A percentile compares a stretch with the other conserved stretches of the same genome.
Conservation (phyloP, 2,888 invertebrate genomes). For the Agrochola litura region DNA sequence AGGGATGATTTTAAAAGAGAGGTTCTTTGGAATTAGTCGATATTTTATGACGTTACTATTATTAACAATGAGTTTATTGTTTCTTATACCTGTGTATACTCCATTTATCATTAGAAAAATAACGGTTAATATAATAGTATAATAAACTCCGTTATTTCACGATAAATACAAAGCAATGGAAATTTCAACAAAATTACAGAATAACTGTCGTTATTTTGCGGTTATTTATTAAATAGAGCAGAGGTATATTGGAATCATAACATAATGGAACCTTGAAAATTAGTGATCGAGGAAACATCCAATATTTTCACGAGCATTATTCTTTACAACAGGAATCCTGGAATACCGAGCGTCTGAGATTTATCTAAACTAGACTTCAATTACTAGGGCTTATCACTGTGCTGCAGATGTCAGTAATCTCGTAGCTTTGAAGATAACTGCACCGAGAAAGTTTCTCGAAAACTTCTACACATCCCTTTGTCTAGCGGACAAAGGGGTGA, state of each 20-base stretch:
- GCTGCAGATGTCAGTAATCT: background rate
- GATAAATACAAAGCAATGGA: no score
- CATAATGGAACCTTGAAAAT: background rate
- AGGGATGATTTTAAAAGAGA: slow-evolving; percentile 9
- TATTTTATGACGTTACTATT: background rate
- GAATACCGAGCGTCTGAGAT: background rate
- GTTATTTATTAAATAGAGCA: no score
- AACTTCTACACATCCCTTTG: background rate
- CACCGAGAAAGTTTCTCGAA: background rate
- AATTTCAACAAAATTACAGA: no score
- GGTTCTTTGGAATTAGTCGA: background rate
- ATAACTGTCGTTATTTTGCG: no score
- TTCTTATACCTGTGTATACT: no score
- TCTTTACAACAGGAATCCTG: background rate
- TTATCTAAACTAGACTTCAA: background rate
- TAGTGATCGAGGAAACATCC: background rate
- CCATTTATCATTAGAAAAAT: no score
- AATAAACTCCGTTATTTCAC: no score
- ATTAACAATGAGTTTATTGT: no score
- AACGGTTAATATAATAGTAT: no score
- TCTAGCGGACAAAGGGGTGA: background rate
- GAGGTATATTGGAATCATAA: background rate
- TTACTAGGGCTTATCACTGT: background rate
- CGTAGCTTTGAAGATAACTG: slow-evolving; percentile 20
- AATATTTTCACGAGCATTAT: background rate